Evolutionary conservation across 2,113 vertebrate species (phyloP).

Genomic region (Chiloscyllium plagiosum): DNA sequence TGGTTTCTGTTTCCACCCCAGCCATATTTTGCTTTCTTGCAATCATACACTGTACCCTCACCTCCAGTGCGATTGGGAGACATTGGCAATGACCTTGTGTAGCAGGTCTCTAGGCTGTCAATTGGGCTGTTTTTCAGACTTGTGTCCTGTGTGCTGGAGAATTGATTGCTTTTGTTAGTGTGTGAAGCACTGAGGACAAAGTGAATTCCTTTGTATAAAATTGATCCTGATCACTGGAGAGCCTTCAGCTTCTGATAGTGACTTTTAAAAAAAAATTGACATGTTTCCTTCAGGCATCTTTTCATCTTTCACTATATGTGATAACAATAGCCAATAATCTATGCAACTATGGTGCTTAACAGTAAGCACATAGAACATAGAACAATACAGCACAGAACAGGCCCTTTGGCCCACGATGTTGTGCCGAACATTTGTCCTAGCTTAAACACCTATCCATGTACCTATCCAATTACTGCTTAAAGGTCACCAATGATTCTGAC

Average conservation of each 20-base stretch:
- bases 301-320: background rate
- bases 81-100: background rate
- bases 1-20: background rate
- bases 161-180: background rate
- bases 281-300: background rate
- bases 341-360: background rate
- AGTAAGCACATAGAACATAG: no score
- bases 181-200: background rate
- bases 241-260: background rate
- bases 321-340: background rate
- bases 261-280: background rate
- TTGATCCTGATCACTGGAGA: background rate
- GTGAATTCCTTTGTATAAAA: background rate
- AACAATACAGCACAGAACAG: no score
- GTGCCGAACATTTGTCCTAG: no score
- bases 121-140: background rate
- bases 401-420: no score
- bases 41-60: background rate
- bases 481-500: no score
- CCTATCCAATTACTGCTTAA: no score
- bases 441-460: no score
- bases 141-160: background rate
- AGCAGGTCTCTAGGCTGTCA: background rate
- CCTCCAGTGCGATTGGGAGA: no score
- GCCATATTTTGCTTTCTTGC: background rate